Base-by-base conservation (phyloP, 2,797 vertebrate species). In the Pangasius macronema region DNA sequence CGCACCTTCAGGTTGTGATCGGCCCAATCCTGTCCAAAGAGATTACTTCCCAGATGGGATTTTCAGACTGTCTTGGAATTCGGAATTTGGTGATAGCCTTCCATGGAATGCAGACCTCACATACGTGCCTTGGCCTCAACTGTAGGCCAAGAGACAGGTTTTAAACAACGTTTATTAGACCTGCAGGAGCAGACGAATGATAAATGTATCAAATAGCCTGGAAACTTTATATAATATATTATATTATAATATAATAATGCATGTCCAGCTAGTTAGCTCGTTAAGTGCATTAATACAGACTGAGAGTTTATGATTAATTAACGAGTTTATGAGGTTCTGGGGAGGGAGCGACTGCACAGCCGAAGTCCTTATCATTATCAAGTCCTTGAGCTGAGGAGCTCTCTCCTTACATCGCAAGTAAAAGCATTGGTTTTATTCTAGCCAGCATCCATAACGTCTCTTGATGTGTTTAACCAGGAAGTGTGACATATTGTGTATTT, bases 1-100 rank as follows among this genome's bases (percentile, higher is more conserved):
- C 33, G 11, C 33, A 81, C 55, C 22, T 81, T 61, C 77, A 8
- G 77, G 77, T 59, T 39, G 33, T 59, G 42, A 59, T 0, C 0
- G 55, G 6, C 20, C 22, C 30, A 1, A 42, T 39, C 22, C 77
- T 80, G 76, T 79, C 76, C 30, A 33, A 24, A 79, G 33, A 22
- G 9, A 42, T 61, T 16, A 39, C 55, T 42, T 81, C 55, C 51
- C 55, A 59, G 22, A 59, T 59, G 75, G 75, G 51, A 77, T 80
- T 59, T 24, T 81, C 55, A 77, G 75, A n/a, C 51, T 18, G 33
- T 42, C 77, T 39, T 81, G 77, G 55, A 81, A 61, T 81, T 27
- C 8, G 4, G 73, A n/a, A 76, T 76, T 51, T 0, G n/a, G 77
- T 59, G 77, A 81, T 61, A 27, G 27, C 55, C 33, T 61, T 79